Base-by-base conservation (phyloP, 2,113 vertebrate genomes). In the Amblyopsis rosae region DNA sequence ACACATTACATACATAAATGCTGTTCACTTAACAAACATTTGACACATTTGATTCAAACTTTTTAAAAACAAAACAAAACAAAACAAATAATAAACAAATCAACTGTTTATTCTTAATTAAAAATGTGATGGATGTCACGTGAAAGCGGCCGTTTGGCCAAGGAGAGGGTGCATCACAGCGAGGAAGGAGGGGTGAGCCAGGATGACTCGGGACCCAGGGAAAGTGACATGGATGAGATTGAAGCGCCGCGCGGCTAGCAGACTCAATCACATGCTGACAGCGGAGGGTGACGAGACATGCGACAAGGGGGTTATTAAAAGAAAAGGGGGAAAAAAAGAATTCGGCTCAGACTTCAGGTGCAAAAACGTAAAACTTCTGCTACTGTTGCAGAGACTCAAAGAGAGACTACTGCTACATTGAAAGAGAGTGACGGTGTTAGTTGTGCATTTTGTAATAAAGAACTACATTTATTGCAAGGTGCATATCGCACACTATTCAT, bases 181-280 rank as follows among this genome's bases (percentile, higher is more conserved):
- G 70, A 57, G 59, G 58, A 72, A 73, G 61, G 65, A 60, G 60
- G 69, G 68, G 59, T 72, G 54, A 53, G 66, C 35, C 45, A 58
- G 72, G 76, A 81, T 32, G 79, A 79, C 59, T 67, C 58, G 58
- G 73, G 75, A 84, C 73, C 69, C 59, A 51, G 71, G 59, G 69
- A 77, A 70, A 82, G 87, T 91, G 87, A 88, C 85, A 79, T 81
- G 79, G 81, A 82, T 84, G 83, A 87, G 75, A 89, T 72, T 82
- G 81, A 91, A 86, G 79, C 75, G 53, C 86, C 80, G 72, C 70
- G 81, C 74, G 77, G 82, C 87, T 86, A 82, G 79, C 86, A 76
- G 87, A 85, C 80, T 82, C 72, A 88, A 87, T 90, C 84, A 84
- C 76, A 86, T 71, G 51, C 62, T 76, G 76, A 85, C 75, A 79